These are phyloP conservation scores for Microhierax caerulescens DNA, from an alignment of 2,797 vertebrate genomes.

Conservation along the genomic window DNA sequence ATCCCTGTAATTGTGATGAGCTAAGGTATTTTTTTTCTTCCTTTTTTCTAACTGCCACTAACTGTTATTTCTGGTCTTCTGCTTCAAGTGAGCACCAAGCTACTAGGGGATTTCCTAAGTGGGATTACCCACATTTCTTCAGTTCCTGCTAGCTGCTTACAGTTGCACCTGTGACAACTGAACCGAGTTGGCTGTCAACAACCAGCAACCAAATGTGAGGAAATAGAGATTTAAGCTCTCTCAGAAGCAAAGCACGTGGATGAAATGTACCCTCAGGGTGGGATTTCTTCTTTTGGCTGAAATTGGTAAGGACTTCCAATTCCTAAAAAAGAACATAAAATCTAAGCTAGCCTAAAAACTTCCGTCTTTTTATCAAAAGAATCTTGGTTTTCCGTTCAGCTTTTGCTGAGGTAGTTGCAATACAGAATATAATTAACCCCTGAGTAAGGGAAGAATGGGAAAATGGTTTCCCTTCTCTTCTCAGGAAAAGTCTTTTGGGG, in stretches of 20 bases:
- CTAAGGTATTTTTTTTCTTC: neutral
- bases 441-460: neutral
- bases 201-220: neutral
- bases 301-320: neutral
- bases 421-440: neutral
- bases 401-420: neutral
- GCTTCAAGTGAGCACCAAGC: neutral
- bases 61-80: conserved; percentile 27
- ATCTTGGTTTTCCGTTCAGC: neutral
- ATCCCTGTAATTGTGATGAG: neutral
- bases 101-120: conserved; percentile 47
- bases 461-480: conserved; percentile 6
- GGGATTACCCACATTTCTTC: neutral
- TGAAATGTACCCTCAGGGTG: neutral
- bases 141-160: conserved; percentile 28
- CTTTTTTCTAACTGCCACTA: conserved; percentile 34
- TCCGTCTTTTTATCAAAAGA: neutral
- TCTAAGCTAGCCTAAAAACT: neutral
- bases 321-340: neutral
- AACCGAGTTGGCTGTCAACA: neutral
- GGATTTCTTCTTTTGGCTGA: neutral
- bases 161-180: conserved; percentile 36
- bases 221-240: neutral
- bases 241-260: neutral
- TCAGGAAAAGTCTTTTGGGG: neutral